Base-by-base conservation (phyloP, 2,888 invertebrate genomes). In the Ophioninae sp. region DNA sequence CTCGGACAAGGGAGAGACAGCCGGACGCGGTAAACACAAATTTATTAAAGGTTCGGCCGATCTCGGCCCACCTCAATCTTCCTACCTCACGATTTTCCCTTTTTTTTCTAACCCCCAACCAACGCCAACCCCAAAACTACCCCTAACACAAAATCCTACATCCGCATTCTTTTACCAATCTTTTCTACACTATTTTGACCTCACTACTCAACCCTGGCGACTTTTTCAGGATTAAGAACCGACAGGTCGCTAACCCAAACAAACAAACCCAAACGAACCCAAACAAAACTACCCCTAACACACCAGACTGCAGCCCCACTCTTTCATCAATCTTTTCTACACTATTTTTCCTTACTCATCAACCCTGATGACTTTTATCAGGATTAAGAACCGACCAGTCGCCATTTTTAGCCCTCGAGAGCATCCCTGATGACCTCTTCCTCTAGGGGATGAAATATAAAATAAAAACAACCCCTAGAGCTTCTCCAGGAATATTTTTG, bases 11-110 rank as follows among this genome's bases (percentile, higher is more conserved):
- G 13, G 10, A 9, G 51, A 23, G 61, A 78, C 78, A 81, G 79
- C 61, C 83, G 86, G 89, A 87, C 87, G 83, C 85, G 85, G 88
- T 90, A 90, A 91, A 91, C 87, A 90, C 87, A 89, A 89, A 91
- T 91, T 91, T 91, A 91, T 90, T 90, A 90, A 90, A 87, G 88
- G 87, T 83, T 79, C 86, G 76, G 41, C 71, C 85, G 63, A 80
- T 79, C 75, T 80, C 81, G 83, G 58, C 37, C 67, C 37, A 74
- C 64, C 73, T 68, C 63, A 71, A 73, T 76, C 82, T 75, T 79
- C 64, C 75, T 61, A 74, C 69, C 58, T 74, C 59, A 63, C 20
- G 56, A 64, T 59, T 63, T 64, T 68, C 51, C 17, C 51, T 0
- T 13, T 51, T 51, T 51, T 51, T 51, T 10, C 51, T 30, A 30